A percentile compares a stretch with the other conserved stretches of the same genome.
Evolutionary conservation across 2,888 invertebrate genomes (phyloP).

Genomic region (Apamea crenata): DNA sequence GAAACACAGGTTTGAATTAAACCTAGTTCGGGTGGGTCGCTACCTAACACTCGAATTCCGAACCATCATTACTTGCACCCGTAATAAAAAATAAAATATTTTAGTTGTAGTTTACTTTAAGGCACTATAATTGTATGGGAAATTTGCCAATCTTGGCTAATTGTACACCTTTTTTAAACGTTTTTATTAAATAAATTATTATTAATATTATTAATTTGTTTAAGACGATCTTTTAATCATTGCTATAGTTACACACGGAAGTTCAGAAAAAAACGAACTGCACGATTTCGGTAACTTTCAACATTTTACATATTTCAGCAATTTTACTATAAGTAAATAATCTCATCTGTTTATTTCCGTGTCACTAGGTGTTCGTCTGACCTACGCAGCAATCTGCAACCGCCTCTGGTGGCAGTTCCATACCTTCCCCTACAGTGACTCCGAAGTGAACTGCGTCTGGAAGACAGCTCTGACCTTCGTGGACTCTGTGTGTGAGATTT

Average conservation of each 20-base stretch:
- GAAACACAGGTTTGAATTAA: no score
- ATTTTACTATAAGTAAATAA: background rate
- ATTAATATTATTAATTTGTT: no score
- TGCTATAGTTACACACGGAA: background rate
- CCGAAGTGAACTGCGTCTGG: constrained; percentile 94
- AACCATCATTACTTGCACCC: no score
- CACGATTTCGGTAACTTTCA: background rate
- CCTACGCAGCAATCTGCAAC: constrained; percentile 94
- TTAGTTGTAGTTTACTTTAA: no score
- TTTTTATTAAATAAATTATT: no score
- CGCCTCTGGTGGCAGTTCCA: constrained; percentile 97
- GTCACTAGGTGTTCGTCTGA: constrained; percentile 93
- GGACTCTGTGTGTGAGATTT: constrained; percentile 96
- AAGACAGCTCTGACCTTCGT: constrained; percentile 98
- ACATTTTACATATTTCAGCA: background rate
- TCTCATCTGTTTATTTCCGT: no score
- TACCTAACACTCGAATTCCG: no score
- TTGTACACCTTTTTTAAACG: no score
- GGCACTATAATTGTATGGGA: no score
- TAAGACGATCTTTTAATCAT: background rate
- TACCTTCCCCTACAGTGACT: constrained; percentile 93
- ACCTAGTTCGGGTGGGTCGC: no score
- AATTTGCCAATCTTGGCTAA: no score
- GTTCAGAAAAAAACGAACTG: background rate
- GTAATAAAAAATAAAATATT: no score